A percentile compares a stretch with the other conserved stretches of the same genome.
phyloP scores from a whole-genome alignment of 2,888 invertebrate genomes.

The Sicus ferrugineus region DNA sequence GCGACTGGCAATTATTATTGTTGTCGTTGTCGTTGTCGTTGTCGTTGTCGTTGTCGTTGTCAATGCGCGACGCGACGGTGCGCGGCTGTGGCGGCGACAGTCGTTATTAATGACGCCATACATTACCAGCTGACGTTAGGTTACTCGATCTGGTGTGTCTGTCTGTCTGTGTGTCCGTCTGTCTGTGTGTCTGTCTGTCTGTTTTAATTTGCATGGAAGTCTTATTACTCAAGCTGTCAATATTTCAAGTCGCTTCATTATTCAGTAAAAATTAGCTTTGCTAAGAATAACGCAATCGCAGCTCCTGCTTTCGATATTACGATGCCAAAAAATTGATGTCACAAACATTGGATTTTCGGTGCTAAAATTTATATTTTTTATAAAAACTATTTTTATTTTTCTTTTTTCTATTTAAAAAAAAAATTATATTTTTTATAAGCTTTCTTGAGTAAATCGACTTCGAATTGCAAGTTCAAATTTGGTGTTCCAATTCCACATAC shows the following conservation, averaged over 20 bases:
- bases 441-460: no score
- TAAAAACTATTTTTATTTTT: no score
- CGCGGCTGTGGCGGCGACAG: background rate
- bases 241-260: slow-evolving; percentile 21
- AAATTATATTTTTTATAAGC: no score
- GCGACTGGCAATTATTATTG: background rate
- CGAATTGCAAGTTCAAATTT: no score
- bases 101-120: background rate
- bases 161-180: background rate
- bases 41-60: background rate
- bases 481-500: no score
- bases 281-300: background rate
- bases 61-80: background rate
- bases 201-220: slow-evolving; percentile 22
- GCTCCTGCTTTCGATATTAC: background rate
- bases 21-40: background rate
- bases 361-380: no score
- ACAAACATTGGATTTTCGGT: background rate
- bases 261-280: slow-evolving; percentile 12
- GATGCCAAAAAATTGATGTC: background rate
- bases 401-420: no score
- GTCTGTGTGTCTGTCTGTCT: background rate
- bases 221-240: slow-evolving; percentile 19
- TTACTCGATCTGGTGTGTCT: background rate
- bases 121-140: background rate